These are phyloP conservation scores for Stenopsyche tienmushanensis DNA, from an alignment of 1,140 invertebrate species.

Conservation along the genomic window DNA sequence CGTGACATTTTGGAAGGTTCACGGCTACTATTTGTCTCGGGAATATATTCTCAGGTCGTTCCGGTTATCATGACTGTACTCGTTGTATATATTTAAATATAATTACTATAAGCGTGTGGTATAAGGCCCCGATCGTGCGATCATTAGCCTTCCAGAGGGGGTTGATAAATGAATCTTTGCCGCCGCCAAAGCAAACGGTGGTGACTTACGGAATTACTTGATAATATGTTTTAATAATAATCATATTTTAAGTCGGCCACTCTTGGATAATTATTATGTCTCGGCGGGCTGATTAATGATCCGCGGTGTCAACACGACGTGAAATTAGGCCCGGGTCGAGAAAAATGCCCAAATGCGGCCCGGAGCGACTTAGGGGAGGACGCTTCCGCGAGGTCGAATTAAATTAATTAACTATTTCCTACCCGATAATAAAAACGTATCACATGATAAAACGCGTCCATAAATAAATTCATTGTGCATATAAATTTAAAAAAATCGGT, in stretches of 20 bases:
- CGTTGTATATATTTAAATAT: neutral
- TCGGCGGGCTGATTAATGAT: constrained; percentile 26
- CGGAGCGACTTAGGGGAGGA: neutral
- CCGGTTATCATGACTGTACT: no score
- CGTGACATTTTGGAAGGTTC: no score
- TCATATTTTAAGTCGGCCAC: constrained; percentile 30
- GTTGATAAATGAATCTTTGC: constrained; percentile 32
- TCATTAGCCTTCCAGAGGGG: constrained; percentile 10
- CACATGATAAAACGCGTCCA: constrained; percentile 1
- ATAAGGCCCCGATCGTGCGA: neutral
- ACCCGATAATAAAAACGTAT: neutral
- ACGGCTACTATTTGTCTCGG: no score
- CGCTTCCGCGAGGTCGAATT: neutral
- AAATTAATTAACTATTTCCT: neutral
- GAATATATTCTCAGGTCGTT: no score
- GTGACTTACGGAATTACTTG: constrained; percentile 34
- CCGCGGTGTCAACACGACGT: neutral
- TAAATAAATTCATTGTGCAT: neutral
- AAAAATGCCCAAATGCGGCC: constrained; percentile 5
- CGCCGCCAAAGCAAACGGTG: constrained; percentile 29
- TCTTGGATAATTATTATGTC: constrained; percentile 24
- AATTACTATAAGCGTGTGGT: neutral
- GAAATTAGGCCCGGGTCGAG: constrained; percentile 2
- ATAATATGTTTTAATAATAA: constrained; percentile 39
- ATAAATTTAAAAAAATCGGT: constrained; percentile 3